Percentiles rank a stretch among this genome's conserved stretches.
These are phyloP conservation scores for Drosophila jambulina DNA, from an alignment of 1,140 invertebrate genomes.

Conservation along the genomic window DNA sequence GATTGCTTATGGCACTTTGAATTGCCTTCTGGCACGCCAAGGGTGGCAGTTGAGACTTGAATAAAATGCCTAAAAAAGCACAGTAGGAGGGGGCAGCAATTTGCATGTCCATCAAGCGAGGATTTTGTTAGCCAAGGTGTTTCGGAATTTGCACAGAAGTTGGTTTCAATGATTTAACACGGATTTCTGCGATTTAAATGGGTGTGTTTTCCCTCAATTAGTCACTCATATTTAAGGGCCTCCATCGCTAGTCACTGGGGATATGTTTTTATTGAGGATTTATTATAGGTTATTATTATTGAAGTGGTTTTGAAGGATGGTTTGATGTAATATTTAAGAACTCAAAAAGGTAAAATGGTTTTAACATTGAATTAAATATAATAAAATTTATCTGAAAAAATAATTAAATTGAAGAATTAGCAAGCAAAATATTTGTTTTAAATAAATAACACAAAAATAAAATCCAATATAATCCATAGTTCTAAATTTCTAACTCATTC, in stretches of 20 bases:
- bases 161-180: conserved; percentile 14
- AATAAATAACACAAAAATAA: not conserved
- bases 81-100: conserved; percentile 6
- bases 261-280: not conserved
- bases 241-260: not conserved
- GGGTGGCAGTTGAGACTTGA: conserved; percentile 28
- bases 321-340: not conserved
- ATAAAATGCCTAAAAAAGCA: conserved; percentile 9
- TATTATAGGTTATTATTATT: not conserved
- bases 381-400: no score
- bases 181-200: not conserved
- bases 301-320: not conserved
- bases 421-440: not conserved
- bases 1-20: conserved; percentile 68
- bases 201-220: conserved; percentile 6
- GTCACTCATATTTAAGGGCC: not conserved
- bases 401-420: no score
- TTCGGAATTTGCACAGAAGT: not conserved
- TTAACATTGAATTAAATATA: not conserved
- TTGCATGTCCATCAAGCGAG: conserved; percentile 32
- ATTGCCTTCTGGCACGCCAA: conserved; percentile 74
- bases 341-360: not conserved
- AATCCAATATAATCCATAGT: not conserved
- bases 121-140: conserved; percentile 15
- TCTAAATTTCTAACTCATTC: not conserved